Base-by-base conservation (phyloP, 2,113 vertebrate genomes). In the Microtus oregoni region DNA sequence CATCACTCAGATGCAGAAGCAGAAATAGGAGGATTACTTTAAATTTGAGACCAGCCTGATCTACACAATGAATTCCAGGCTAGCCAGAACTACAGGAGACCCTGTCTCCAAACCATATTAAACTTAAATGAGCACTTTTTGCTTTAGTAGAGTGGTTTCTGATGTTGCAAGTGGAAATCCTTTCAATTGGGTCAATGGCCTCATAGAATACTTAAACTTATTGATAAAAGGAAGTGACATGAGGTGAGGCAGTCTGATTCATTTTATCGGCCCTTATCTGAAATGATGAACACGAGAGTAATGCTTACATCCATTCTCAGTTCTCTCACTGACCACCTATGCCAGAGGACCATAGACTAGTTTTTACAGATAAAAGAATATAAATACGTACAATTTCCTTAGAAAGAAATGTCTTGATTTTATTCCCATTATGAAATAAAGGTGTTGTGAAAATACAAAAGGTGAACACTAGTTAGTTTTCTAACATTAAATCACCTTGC, bases 341-440 rank as follows among this genome's bases (percentile, higher is more conserved):
- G 83, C 47, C 47, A 78, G 26, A 92, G 28, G 86, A 77, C 13
- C 41, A 58, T 0, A 73, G 63, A 76, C 72, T 47, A 35, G 47
- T 85, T 86, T 94, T 93, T 73, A 78, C 24, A 55, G 76, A 47
- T 61, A 32, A 12, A 77, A 63, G 58, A 77, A 85, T 58, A 95
- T 7, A 83, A 90, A 85, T 70, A 97, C 13, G 30, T 68, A 83
- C 72, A 67, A 86, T 83, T 92, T 86, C 86, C 91, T 93, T 95
- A 70, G 35, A 92, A 97, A 92, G 76, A 98, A 96, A 0, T 0
- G 50, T 85, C 28, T 95, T 92, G 73, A 91, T 88, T 94, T 95
- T 90, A 77, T 85, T 86, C 19, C n/a, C 20, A 91, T 92, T 95
- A 89, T 79, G 77, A 96, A 96, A 94, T 92, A 96, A 95, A 96